These are phyloP conservation scores for Beris morrisii DNA, from an alignment of 2,888 invertebrate genomes.

Conservation along the genomic window DNA sequence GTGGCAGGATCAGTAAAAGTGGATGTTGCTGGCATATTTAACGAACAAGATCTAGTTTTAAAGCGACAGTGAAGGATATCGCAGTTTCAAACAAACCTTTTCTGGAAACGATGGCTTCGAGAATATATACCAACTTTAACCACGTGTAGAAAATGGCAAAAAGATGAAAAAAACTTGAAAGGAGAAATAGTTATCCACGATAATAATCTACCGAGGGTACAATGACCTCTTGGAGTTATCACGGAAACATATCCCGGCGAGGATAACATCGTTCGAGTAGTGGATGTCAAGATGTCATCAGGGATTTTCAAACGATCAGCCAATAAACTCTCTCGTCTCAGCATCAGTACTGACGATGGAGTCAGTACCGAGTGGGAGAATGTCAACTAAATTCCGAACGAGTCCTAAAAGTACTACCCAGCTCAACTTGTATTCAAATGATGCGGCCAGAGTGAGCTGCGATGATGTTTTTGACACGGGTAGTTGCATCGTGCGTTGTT, in stretches of 20 bases:
- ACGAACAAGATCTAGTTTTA: background rate
- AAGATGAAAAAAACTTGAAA: conserved; percentile 20
- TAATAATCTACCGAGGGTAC: conserved; percentile 12
- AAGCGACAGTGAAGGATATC: conserved; percentile 31
- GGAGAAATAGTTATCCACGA: conserved; percentile 26
- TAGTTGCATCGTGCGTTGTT: too few relatives aligned
- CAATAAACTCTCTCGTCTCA: conserved; percentile 2
- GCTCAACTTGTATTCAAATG: too few relatives aligned
- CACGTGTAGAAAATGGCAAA: conserved; percentile 31
- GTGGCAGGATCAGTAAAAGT: conserved; percentile 20
- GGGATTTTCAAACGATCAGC: conserved; percentile 22
- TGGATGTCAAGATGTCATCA: conserved; percentile 23
- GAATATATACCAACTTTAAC: conserved; percentile 17
- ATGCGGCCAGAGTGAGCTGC: too few relatives aligned
- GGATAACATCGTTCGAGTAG: conserved; percentile 30
- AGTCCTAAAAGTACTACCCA: too few relatives aligned
- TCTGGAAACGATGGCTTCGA: conserved; percentile 35
- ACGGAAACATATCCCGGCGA: conserved; percentile 19
- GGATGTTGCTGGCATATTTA: conserved; percentile 21
- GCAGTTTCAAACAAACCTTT: conserved; percentile 34
- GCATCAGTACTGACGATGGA: background rate
- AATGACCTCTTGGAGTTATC: conserved; percentile 34
- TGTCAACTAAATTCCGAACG: too few relatives aligned
- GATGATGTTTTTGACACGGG: too few relatives aligned
- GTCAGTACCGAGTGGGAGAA: too few relatives aligned